A percentile compares a stretch with the other conserved stretches of the same genome.
Conservation (phyloP, 2,888 invertebrate genomes). For the Petrophora chlorosata region DNA sequence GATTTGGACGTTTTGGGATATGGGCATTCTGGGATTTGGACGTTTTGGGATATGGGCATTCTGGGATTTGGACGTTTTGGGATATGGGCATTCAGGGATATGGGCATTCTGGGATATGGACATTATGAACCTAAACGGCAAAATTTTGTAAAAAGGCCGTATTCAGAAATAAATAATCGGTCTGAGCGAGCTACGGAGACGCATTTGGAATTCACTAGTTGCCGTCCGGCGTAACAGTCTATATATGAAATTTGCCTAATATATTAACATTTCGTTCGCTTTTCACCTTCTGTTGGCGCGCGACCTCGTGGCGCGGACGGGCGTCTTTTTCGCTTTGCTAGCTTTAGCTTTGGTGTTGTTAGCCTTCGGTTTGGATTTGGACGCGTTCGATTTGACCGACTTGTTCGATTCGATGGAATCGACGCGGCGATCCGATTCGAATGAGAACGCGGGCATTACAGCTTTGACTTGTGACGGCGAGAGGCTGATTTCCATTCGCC, state of each 20-base stretch:
- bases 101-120: neutral
- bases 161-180: conserved; percentile 18
- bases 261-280: conserved; percentile 8
- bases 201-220: conserved; percentile 41
- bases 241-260: conserved; percentile 40
- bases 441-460: conserved; percentile 60
- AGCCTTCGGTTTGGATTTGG: conserved; percentile 43
- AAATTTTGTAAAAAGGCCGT: conserved; percentile 9
- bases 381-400: conserved; percentile 45
- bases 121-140: neutral
- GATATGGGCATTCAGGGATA: neutral
- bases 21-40: no score
- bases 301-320: conserved; percentile 55
- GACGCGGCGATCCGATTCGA: conserved; percentile 66
- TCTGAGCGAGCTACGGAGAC: no score
- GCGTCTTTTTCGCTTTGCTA: conserved; percentile 56
- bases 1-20: no score
- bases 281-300: conserved; percentile 66
- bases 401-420: conserved; percentile 60
- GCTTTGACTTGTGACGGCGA: conserved; percentile 66
- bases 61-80: no score
- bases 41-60: no score
- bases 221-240: conserved; percentile 50
- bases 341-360: conserved; percentile 39
- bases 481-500: conserved; percentile 67